These are phyloP conservation scores for Anguilla megastoma DNA, from an alignment of 2,797 vertebrate species.

Conservation along the genomic window DNA sequence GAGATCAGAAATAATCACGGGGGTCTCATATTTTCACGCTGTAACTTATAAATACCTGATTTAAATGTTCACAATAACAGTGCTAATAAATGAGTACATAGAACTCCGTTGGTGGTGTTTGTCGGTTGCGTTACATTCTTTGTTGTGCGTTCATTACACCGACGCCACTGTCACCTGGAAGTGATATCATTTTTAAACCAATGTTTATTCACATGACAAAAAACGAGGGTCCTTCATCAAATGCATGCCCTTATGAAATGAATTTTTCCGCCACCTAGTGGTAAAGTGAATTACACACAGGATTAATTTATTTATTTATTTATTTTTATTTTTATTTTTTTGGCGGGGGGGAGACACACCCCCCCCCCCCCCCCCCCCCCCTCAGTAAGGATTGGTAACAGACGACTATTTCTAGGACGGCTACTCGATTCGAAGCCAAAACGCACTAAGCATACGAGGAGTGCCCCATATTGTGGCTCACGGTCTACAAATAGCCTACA, in stretches of 20 bases:
- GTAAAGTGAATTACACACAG: not conserved
- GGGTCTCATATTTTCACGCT: constrained; percentile 33
- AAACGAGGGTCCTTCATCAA: not conserved
- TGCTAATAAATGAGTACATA: constrained; percentile 45
- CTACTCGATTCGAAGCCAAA: not conserved
- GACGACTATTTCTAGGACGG: not conserved
- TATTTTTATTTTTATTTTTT: not conserved
- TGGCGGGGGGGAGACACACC: not conserved
- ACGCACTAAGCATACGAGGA: not conserved
- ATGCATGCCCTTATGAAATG: not conserved
- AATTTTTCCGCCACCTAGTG: not conserved
- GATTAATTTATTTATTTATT: not conserved
- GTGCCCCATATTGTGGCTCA: not conserved
- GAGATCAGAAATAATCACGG: constrained; percentile 24
- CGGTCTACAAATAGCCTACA: not conserved
- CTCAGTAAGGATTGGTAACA: not conserved
- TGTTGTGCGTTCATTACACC: not conserved
- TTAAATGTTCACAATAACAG: constrained; percentile 33
- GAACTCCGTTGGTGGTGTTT: not conserved
- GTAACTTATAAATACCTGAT: constrained; percentile 48
- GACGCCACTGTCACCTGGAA: not conserved
- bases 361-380: not conserved
- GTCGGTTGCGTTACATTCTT: not conserved
- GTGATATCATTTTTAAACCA: not conserved
- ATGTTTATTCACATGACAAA: not conserved